A percentile compares a stretch with the other conserved stretches of the same genome.
Evolutionary conservation across 2,797 vertebrate genomes (phyloP).

Genomic region (Cottoperca gobio): DNA sequence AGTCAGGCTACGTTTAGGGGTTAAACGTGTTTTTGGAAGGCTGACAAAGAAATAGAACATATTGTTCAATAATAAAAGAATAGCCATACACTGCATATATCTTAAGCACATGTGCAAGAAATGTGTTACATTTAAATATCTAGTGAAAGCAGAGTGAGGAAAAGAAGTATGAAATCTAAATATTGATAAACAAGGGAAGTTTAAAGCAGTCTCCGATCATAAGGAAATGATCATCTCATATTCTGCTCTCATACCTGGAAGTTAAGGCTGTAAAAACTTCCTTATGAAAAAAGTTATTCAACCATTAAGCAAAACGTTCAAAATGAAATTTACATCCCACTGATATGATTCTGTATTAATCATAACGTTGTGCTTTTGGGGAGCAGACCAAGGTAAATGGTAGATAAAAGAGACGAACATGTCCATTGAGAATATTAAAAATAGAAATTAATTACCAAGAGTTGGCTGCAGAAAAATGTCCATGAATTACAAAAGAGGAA

Average conservation of each 20-base stretch:
- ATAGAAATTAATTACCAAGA: slow-evolving; percentile 10
- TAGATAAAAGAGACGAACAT: background rate
- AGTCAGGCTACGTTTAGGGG: background rate
- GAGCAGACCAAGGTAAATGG: slow-evolving; percentile 5
- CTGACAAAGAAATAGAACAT: background rate
- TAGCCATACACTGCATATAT: background rate
- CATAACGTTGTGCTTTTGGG: background rate
- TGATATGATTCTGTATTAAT: slow-evolving; percentile 9
- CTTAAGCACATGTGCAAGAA: background rate
- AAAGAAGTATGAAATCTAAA: background rate
- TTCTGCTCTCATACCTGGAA: background rate
- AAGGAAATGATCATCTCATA: background rate
- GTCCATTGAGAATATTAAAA: slow-evolving; percentile 1
- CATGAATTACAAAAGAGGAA: background rate
- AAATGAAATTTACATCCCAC: slow-evolving; percentile 17
- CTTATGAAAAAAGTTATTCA: background rate
- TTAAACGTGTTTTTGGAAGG: too few relatives aligned
- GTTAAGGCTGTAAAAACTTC: slow-evolving; percentile 1
- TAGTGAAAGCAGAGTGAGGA: background rate
- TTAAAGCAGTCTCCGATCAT: background rate
- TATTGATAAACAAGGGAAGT: background rate
- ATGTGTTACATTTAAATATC: background rate
- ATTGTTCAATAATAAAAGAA: background rate
- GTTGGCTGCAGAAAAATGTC: background rate
- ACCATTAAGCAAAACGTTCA: slow-evolving; percentile 1